Evolutionary conservation across 1,140 invertebrate genomes (phyloP).

Genomic region (Cyrtorhinus lividipennis): DNA sequence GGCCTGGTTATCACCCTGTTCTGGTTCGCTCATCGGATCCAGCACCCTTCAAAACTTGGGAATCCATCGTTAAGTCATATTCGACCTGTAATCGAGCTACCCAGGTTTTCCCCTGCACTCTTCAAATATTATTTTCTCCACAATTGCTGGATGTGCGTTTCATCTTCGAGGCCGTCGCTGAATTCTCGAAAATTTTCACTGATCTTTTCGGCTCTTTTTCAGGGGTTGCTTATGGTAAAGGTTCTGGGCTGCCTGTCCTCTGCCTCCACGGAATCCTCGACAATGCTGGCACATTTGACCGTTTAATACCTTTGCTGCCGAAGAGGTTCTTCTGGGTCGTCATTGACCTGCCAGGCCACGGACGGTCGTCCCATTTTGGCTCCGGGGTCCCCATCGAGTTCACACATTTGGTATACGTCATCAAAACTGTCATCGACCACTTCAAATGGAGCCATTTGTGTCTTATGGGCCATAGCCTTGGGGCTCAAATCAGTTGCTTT

Average conservation of each 20-base stretch:
- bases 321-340: conserved; percentile 41
- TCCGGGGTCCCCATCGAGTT: conserved; percentile 33
- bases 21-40: too few relatives aligned
- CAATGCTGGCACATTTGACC: conserved; percentile 50
- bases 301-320: conserved; percentile 42
- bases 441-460: conserved; percentile 40
- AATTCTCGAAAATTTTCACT: too few relatives aligned
- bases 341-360: conserved; percentile 55
- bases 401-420: conserved; percentile 33
- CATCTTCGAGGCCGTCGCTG: too few relatives aligned
- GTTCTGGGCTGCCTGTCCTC: conserved; percentile 36
- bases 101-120: too few relatives aligned
- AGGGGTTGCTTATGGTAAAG: conserved; percentile 47
- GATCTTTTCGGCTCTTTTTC: too few relatives aligned
- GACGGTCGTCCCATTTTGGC: conserved; percentile 45
- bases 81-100: too few relatives aligned
- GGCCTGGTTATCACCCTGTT: too few relatives aligned
- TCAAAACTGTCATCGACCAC: conserved; percentile 37
- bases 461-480: conserved; percentile 44
- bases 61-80: too few relatives aligned
- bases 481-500: conserved; percentile 33
- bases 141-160: too few relatives aligned
- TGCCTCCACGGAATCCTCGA: conserved; percentile 46
- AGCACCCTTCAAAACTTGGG: too few relatives aligned
- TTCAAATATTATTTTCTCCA: too few relatives aligned